phyloP scores from a whole-genome alignment of 2,113 vertebrate genomes.

The Hydrolagus affinis region DNA sequence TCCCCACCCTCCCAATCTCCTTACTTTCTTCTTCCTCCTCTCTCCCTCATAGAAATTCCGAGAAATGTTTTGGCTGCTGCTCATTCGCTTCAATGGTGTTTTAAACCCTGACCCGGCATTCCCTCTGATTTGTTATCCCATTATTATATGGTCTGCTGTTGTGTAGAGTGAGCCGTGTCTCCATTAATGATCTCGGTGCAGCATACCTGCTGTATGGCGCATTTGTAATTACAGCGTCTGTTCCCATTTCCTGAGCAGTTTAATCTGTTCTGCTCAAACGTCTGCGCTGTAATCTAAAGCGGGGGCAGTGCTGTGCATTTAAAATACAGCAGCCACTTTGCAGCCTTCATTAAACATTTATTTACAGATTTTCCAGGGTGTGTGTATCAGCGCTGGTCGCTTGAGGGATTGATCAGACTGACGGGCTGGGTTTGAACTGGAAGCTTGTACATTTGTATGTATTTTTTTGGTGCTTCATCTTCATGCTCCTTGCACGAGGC shows the following conservation, averaged over 20 bases:
- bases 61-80: background rate
- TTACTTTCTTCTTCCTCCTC: no score
- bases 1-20: no score
- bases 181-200: conserved; percentile 8
- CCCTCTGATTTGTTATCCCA: conserved; percentile 21
- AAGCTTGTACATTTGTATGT: background rate
- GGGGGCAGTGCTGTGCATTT: background rate
- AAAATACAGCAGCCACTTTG: conserved; percentile 9
- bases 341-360: background rate
- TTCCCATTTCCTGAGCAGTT: background rate
- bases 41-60: no score
- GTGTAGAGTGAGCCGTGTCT: background rate
- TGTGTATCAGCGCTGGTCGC: no score
- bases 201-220: background rate
- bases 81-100: background rate
- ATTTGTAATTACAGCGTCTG: background rate
- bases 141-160: background rate
- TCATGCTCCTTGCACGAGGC: background rate
- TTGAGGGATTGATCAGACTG: background rate
- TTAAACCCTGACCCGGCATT: conserved; percentile 9
- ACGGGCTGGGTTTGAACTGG: background rate
- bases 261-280: conserved; percentile 8
- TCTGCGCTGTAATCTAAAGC: conserved; percentile 6
- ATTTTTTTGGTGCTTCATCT: background rate
- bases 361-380: conserved; percentile 9